Conservation (phyloP, 1,140 invertebrate genomes). For the Reticulitermes speratus region DNA sequence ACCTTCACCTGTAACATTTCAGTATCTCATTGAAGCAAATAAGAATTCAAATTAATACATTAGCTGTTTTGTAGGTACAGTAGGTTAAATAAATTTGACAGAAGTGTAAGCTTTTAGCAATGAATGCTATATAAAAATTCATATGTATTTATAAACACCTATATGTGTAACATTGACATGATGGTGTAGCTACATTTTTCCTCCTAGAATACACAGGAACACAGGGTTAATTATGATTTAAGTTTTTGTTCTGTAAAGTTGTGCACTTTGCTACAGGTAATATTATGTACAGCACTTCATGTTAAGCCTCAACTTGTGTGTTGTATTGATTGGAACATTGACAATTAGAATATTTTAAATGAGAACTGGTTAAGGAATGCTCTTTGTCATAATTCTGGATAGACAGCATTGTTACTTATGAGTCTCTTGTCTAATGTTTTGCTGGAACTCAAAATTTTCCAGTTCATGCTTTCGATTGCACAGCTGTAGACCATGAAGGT, state of each 20-base stretch:
- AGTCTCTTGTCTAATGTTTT: no score
- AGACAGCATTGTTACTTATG: no score
- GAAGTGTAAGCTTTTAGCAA: background rate
- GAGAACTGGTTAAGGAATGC: no score
- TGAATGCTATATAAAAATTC: background rate
- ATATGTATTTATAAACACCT: background rate
- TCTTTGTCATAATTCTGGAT: no score
- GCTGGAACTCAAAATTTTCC: no score
- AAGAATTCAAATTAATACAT: background rate
- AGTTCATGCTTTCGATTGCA: no score
- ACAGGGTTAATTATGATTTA: background rate
- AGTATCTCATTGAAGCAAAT: background rate
- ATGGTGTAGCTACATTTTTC: background rate
- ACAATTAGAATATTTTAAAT: no score
- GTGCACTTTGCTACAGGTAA: background rate
- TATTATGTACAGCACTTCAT: background rate
- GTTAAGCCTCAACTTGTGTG: background rate
- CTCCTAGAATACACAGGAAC: background rate
- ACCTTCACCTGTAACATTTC: background rate
- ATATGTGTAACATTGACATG: background rate
- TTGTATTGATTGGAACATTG: no score
- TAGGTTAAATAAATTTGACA: background rate
- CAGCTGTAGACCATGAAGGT: no score
- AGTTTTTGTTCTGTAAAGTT: background rate
- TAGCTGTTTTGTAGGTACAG: background rate